Evolutionary conservation across 2,113 vertebrate genomes (phyloP).

Genomic region (Nyctereutes procyonoides): DNA sequence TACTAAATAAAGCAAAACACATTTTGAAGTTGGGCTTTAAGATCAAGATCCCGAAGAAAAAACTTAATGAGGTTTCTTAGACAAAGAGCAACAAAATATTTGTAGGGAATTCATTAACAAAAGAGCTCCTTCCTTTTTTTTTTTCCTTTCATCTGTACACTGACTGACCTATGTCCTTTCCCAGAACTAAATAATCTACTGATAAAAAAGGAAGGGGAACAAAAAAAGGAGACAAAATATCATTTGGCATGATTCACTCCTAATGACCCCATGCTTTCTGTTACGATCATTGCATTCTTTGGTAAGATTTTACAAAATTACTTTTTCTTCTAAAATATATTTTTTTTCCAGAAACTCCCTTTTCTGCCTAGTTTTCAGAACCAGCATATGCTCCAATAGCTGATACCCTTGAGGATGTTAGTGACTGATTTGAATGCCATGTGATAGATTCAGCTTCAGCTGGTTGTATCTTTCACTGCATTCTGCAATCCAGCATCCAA

Average conservation of each 20-base stretch:
- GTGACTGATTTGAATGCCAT: not conserved
- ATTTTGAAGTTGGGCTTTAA: not conserved
- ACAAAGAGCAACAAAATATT: not conserved
- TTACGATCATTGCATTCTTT: not conserved
- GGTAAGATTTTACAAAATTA: slow-evolving; percentile 5
- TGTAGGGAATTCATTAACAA: not conserved
- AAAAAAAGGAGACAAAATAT: not conserved
- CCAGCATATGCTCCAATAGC: not conserved
- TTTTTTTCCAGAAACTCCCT: not conserved
- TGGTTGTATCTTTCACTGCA: not conserved
- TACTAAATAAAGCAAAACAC: not conserved
- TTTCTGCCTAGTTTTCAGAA: not conserved
- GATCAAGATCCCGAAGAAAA: not conserved
- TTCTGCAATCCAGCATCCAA: not conserved
- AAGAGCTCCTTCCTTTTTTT: not conserved
- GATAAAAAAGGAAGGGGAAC: not conserved
- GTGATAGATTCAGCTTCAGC: not conserved
- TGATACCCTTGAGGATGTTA: not conserved
- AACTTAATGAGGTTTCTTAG: not conserved
- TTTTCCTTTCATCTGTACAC: not conserved
- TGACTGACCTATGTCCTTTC: not conserved
- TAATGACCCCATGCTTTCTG: not conserved
- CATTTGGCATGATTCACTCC: not conserved
- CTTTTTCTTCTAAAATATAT: not conserved
- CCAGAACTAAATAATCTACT: not conserved